Evolutionary conservation across 2,113 vertebrate genomes (phyloP), one percentile per base, ranked within the genome.

Genomic region (Pedetes capensis): DNA sequence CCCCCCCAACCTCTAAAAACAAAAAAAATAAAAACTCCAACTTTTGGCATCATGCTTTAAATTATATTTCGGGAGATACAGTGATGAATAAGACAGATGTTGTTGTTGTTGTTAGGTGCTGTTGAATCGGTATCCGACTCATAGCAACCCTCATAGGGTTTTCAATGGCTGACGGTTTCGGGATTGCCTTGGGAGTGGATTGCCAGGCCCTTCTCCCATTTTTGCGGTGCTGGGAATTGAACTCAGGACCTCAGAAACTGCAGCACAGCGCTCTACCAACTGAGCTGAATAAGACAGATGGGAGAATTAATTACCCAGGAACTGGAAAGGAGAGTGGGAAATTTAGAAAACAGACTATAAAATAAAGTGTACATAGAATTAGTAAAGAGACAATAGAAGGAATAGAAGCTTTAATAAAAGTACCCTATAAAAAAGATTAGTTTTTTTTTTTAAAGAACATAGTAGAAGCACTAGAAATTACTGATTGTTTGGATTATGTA

Each of bases 401-500:
- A 78, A 51, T 9, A 49, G 42, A 64, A 80, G 68, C 23, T 69
- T 78, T 87, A 66, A 78, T 9, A 83, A 72, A 94, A 76, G n/a
- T 37, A 47, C 27, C 20, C 23, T 87, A n/a, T 16, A 12, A 59
- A 85, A 93, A 80, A 75, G 18, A 64, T 42, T 4, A n/a, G 25
- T 68, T 76, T 66, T 74, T 47, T 85, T 78, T 78, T 79, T 42
- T 29, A 57, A 93, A 64, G 27, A 94, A 57, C 37, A 69, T 55
- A 69, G n/a, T 69, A 32, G 37, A 87, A 55, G 61, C 42, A 75
- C 47, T 89, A 79, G 68, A 89, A 78, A 59, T 94, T 93, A 63
- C n/a, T 94, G 61, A 55, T 91, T 47, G 25, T 68, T 95, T 90
- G 42, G 55, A 72, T 75, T 76, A 89, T n/a, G 72, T 88, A 93